These are phyloP conservation scores for Trichogramma evanescens DNA, from an alignment of 2,888 invertebrate genomes.

Conservation along the genomic window DNA sequence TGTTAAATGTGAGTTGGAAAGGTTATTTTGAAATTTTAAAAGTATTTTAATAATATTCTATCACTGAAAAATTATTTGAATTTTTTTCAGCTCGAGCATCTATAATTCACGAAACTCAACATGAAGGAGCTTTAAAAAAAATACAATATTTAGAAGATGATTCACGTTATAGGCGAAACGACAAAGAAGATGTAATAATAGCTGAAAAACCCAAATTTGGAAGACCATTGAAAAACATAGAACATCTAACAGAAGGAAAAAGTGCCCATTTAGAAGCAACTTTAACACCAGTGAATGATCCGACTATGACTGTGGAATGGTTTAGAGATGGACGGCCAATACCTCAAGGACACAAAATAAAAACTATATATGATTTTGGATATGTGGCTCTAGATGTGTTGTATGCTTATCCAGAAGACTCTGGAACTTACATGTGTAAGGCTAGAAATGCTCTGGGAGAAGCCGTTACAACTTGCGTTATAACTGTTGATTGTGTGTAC, in stretches of 20 bases:
- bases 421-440: constrained; percentile 93
- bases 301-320: constrained; percentile 98
- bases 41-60: not conserved
- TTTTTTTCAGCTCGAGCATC: constrained; percentile 61
- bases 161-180: constrained; percentile 65
- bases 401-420: constrained; percentile 94
- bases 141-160: constrained; percentile 87
- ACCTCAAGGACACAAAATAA: constrained; percentile 89
- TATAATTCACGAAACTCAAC: constrained; percentile 84
- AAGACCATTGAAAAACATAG: constrained; percentile 75
- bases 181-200: constrained; percentile 66
- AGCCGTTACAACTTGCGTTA: constrained; percentile 86
- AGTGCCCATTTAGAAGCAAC: constrained; percentile 91
- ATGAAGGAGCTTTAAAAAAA: constrained; percentile 85
- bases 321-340: constrained; percentile 91
- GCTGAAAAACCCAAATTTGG: constrained; percentile 87
- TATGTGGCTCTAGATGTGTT: constrained; percentile 93
- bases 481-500: constrained; percentile 73
- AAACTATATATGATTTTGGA: constrained; percentile 94
- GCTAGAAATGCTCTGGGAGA: constrained; percentile 93
- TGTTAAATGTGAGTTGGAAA: constrained; percentile 65
- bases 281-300: constrained; percentile 93
- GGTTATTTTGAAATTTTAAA: constrained; percentile 4
- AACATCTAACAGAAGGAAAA: constrained; percentile 76
- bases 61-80: not conserved